Base-by-base conservation (phyloP, 2,113 vertebrate species). In the Oncorhynchus mykiss region DNA sequence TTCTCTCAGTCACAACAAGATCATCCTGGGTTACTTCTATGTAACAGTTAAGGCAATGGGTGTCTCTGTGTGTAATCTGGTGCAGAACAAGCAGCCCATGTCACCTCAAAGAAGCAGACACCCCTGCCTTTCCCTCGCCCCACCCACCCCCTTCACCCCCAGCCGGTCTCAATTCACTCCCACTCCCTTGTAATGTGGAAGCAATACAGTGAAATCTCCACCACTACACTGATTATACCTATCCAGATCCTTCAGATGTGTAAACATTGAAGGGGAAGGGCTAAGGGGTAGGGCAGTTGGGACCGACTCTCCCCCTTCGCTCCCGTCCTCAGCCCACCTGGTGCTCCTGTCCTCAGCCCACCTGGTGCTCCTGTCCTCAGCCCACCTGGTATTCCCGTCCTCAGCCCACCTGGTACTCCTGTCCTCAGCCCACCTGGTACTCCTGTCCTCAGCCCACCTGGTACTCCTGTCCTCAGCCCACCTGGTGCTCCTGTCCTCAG, bases 381-480 rank as follows among this genome's bases (percentile, higher is more conserved):
- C 90, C 94, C 69, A 97, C 89, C 86, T 96, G 96, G 83, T 99
- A 97, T 88, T 99, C 97, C 22, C 97, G 3, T 29, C 27, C 27
- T 25, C 25, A 97, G 90, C 90, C 94, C 69, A 97, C 89, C 86
- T 96, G 96, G 83, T 99, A 97, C 88, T 99, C 97, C 22, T 96
- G 29, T 29, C 29, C 29, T 29, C 29, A 29, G 29, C 29, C 29
- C 29, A 29, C 29, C 29, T 29, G 29, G 29, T 4, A 4, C 67
- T 18, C 69, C 39, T 69, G 45, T n/a, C 65, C 85, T 95, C 93
- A 97, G 90, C 90, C 94, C 69, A 97, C 89, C 86, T 96, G 96
- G 83, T 99, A 97, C 88, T 99, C 97, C n/a, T 96, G 29, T 29
- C 29, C 29, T 29, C 29, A 29, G 29, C 29, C 29, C 29, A 29